Evolutionary conservation across 2,113 vertebrate species (phyloP).

Genomic region (Phrynocephalus versicolor): DNA sequence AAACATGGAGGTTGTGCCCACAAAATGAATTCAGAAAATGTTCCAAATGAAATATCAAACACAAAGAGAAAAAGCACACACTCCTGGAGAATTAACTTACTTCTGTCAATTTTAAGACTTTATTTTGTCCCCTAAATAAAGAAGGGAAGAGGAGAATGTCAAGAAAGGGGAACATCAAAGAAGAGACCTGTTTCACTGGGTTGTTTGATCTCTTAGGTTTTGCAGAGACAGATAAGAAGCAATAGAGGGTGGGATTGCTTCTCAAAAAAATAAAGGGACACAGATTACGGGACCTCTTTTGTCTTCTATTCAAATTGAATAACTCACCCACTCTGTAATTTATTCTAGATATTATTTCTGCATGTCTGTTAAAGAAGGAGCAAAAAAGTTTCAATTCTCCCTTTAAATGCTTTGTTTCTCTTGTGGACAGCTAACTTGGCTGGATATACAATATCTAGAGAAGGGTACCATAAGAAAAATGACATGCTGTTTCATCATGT

Average conservation of each 20-base stretch:
- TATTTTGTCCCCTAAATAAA: background rate
- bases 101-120: background rate
- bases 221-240: background rate
- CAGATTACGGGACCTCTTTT: background rate
- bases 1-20: background rate
- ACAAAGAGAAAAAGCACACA: background rate
- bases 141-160: background rate
- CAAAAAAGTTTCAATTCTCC: background rate
- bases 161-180: no score
- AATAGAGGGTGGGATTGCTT: background rate
- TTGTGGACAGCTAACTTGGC: background rate
- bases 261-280: background rate
- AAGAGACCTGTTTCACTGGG: background rate
- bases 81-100: background rate
- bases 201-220: background rate
- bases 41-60: background rate
- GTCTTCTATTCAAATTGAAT: background rate
- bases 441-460: no score
- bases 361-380: background rate
- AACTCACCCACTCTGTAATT: background rate
- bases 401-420: background rate
- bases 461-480: no score
- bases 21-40: background rate
- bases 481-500: no score
- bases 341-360: background rate